Evolutionary conservation across 2,113 vertebrate species (phyloP).

Genomic region (Oncorhynchus clarkii): DNA sequence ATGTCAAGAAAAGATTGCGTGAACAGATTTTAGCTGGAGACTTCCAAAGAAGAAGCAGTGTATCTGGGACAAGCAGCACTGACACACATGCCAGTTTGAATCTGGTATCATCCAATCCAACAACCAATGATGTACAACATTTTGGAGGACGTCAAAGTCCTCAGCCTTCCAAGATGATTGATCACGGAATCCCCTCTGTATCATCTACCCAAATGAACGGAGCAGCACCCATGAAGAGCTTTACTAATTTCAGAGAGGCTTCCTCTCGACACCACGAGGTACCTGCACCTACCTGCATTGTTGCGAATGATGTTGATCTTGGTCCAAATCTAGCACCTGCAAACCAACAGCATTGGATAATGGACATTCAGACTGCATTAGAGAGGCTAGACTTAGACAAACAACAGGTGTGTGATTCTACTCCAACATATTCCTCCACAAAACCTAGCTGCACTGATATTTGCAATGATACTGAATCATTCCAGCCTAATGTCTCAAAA

Average conservation of each 20-base stretch:
- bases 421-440: slow-evolving; percentile 9
- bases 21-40: slow-evolving; percentile 84
- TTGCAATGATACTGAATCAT: slow-evolving; percentile 39
- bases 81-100: slow-evolving; percentile 37
- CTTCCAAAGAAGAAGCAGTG: slow-evolving; percentile 65
- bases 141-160: slow-evolving; percentile 22
- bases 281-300: slow-evolving; percentile 19
- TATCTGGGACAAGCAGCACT: slow-evolving; percentile 54
- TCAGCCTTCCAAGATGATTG: slow-evolving; percentile 28
- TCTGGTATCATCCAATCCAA: slow-evolving; percentile 20
- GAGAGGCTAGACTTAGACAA: slow-evolving; percentile 82
- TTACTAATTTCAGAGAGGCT: slow-evolving; percentile 51
- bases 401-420: slow-evolving; percentile 58
- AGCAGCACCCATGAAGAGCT: slow-evolving; percentile 44
- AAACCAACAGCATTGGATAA: slow-evolving; percentile 75
- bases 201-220: slow-evolving; percentile 57
- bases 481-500: slow-evolving; percentile 40
- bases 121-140: slow-evolving; percentile 24
- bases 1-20: slow-evolving; percentile 76
- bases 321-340: slow-evolving; percentile 52
- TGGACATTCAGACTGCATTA: slow-evolving; percentile 83
- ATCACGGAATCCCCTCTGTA: slow-evolving; percentile 6
- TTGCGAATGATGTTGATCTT: slow-evolving; percentile 53
- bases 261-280: slow-evolving; percentile 12
- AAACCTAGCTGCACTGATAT: slow-evolving; percentile 12